Percentiles rank a stretch among this genome's conserved stretches.
Conservation (phyloP, 2,113 vertebrate species). For the Psilopsiagon aurifrons region DNA sequence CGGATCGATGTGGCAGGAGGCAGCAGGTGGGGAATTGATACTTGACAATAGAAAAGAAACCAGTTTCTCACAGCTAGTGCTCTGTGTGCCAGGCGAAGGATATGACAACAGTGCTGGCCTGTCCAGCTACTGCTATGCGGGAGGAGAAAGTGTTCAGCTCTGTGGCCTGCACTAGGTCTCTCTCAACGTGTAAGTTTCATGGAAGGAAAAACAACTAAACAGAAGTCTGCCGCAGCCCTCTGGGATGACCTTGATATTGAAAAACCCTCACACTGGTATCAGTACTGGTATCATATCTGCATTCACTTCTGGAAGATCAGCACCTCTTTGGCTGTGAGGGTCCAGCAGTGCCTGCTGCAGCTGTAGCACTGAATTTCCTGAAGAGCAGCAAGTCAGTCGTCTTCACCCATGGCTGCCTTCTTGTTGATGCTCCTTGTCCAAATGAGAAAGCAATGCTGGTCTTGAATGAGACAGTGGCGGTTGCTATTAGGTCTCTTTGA, state of each 20-base stretch:
- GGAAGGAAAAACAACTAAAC: background rate
- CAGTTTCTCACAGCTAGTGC: background rate
- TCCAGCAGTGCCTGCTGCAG: background rate
- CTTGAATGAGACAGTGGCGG: rapidly evolving
- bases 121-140: background rate
- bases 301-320: background rate
- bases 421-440: background rate
- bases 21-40: background rate
- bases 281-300: background rate
- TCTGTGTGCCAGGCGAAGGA: background rate
- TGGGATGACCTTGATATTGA: background rate
- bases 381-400: background rate
- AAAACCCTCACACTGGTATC: background rate
- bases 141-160: background rate
- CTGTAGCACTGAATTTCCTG: background rate
- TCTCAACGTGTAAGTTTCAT: background rate
- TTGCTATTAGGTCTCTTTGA: background rate
- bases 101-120: background rate
- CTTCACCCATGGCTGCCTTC: background rate
- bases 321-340: background rate
- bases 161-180: background rate
- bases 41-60: background rate
- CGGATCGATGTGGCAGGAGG: background rate
- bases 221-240: background rate
- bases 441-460: background rate